Evolutionary conservation across 1,140 invertebrate species (phyloP), one percentile per base, ranked within the genome.

Genomic region (Lepidurus arcticus): DNA sequence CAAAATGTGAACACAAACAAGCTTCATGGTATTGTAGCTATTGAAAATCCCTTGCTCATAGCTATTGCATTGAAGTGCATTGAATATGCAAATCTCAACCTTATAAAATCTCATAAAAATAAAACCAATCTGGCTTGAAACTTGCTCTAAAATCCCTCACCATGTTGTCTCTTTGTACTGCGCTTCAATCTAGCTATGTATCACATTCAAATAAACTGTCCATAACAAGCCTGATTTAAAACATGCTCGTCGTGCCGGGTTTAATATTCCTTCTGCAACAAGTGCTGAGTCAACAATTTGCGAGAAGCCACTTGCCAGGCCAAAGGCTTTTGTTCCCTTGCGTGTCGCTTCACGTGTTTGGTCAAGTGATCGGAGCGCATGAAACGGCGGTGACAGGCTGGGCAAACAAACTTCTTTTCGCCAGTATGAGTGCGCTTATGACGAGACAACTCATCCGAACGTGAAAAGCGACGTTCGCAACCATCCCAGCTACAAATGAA

Each of bases 401-500:
- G 84, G 84, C 97, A 98, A 0, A 89, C 92, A 85, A 98, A 98
- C 84, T 96, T 94, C 85, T 98, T 98, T 85, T 98, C 97, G 2
- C 96, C 96, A 26, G 94, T 94, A 83, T 98, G 96, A 0, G 95
- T 97, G 9, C 96, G 88, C 82, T 95, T 94, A 85, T 98, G 96
- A 0, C 97, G 88, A 1, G 95, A 96, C 0, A 98, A 87, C 86
- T 98, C 97, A 83, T 98, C 97, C 42, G 95, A 97, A 53, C 97
- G 89, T 0, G 95, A 96, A 85, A 98, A 98, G 10, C 92, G 88
- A 47, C 96, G 90, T 74, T 91, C 95, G 86, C 97, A 98, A 80
- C 91, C 91, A 26, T 91, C 87, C 92, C 94, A 97, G 74, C 91
- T 91, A 84, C 97, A 98, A 4, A 90, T 88, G 84, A 95, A 97